Base-by-base conservation (phyloP, 2,113 vertebrate genomes). In the Apistogramma diplotaenia region DNA sequence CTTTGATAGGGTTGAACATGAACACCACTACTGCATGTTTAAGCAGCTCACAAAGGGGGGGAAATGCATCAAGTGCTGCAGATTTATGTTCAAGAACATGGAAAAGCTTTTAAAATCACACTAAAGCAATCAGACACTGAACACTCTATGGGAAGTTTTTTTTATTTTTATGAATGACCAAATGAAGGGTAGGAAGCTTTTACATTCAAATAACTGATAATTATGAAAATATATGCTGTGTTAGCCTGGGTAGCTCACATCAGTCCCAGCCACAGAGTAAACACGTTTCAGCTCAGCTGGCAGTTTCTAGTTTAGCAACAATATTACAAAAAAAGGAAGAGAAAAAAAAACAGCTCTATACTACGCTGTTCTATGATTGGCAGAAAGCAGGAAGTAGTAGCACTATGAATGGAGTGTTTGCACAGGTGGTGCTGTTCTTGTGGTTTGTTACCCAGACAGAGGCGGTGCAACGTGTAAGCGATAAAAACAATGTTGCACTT, bases 51-150 rank as follows among this genome's bases (percentile, higher is more conserved):
- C 37, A 58, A 57, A 54, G 8, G 5, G 55, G 23, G 35, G 53
- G 67, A 59, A 79, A 83, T 74, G 40, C 27, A 58, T 78, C 51
- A 43, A 82, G 72, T 46, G n/a, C 4, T 53, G 55, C 33, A 40
- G 49, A 29, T 58, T 31, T 51, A 85, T 11, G n/a, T 72, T 76
- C 46, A 25, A 56, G 57, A 83, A 93, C 87, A 93, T 40, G 59
- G 80, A 89, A 93, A 93, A 73, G 86, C 89, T 91, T 91, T 93
- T 87, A 90, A n/a, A 25, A 71, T 58, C 18, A 3, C 27, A 55
- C 58, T 46, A 12, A 87, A 80, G 83, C 56, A 49, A 72, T 49
- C 21, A 55, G 51, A 85, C 65, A 54, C 53, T 61, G 35, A 33
- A 78, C 46, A 46, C 18, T 23, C 4, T 0, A 4, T 8, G 10